These are phyloP conservation scores for Cephalotes varians DNA, from an alignment of 2,888 invertebrate species.

Conservation along the genomic window DNA sequence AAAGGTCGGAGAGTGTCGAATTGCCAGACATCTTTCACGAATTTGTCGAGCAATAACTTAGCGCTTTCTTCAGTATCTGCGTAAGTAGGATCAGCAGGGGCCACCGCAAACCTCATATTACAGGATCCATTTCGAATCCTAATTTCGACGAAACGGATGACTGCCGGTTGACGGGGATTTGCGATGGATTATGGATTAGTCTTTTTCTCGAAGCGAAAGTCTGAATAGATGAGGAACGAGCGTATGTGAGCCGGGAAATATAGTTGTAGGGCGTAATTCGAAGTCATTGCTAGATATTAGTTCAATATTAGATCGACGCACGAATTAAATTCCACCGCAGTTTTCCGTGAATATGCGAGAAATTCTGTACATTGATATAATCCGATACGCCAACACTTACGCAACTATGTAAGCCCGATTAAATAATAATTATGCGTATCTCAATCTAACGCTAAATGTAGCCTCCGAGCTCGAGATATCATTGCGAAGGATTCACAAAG, in stretches of 20 bases:
- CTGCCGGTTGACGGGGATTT: slow-evolving; percentile 67
- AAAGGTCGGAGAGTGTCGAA: slow-evolving; percentile 59
- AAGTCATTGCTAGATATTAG: slow-evolving; percentile 1
- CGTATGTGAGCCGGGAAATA: not conserved
- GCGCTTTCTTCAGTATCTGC: slow-evolving; percentile 62
- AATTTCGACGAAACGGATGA: slow-evolving; percentile 71
- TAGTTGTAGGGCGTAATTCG: not conserved
- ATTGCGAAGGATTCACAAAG: slow-evolving; percentile 88
- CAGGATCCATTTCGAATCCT: slow-evolving; percentile 76
- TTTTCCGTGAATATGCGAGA: not conserved
- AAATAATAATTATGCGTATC: not conserved
- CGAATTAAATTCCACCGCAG: not conserved
- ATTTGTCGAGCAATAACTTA: slow-evolving; percentile 73
- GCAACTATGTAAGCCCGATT: not conserved
- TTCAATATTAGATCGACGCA: not conserved
- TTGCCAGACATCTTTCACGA: slow-evolving; percentile 69
- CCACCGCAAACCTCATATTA: slow-evolving; percentile 74
- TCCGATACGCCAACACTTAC: not conserved
- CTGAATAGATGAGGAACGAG: slow-evolving; percentile 4
- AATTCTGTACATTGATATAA: not conserved
- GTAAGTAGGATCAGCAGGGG: slow-evolving; percentile 68
- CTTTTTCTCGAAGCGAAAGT: slow-evolving; percentile 46
- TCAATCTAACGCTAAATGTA: not conserved
- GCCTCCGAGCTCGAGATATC: not conserved
- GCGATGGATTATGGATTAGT: slow-evolving; percentile 70